Evolutionary conservation across 2,113 vertebrate genomes (phyloP).

Genomic region (Brachirus orientalis): DNA sequence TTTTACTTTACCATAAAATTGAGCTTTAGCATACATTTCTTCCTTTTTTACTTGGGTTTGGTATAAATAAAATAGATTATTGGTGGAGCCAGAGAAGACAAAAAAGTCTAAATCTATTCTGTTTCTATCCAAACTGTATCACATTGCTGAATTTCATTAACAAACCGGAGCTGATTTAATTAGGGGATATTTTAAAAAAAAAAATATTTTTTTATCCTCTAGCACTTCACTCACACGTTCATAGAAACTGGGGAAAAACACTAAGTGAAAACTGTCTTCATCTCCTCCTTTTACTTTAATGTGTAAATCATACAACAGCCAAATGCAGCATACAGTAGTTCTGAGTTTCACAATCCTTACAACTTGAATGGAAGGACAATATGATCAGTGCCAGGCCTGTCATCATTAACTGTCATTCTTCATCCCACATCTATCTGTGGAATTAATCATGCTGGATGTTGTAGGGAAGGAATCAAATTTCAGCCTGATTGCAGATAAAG

Average conservation of each 20-base stretch:
- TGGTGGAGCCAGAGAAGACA: not conserved
- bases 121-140: slow-evolving; percentile 3
- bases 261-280: not conserved
- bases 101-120: not conserved
- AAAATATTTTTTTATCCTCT: slow-evolving; percentile 5
- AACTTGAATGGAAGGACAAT: slow-evolving; percentile 11
- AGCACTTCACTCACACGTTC: slow-evolving; percentile 1
- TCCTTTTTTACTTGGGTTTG: no score
- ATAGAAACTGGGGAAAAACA: slow-evolving; percentile 9
- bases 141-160: not conserved
- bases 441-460: not conserved
- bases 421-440: not conserved
- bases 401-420: slow-evolving; percentile 22
- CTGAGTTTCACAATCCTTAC: slow-evolving; percentile 19
- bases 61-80: no score
- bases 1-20: no score
- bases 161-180: not conserved
- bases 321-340: slow-evolving; percentile 6
- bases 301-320: slow-evolving; percentile 37
- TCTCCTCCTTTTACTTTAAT: slow-evolving; percentile 1
- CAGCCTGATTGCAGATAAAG: no score
- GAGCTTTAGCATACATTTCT: no score
- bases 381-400: slow-evolving; percentile 42
- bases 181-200: not conserved
- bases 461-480: not conserved